These are phyloP conservation scores for Clivina fossor DNA, from an alignment of 2,888 invertebrate species.

Conservation along the genomic window DNA sequence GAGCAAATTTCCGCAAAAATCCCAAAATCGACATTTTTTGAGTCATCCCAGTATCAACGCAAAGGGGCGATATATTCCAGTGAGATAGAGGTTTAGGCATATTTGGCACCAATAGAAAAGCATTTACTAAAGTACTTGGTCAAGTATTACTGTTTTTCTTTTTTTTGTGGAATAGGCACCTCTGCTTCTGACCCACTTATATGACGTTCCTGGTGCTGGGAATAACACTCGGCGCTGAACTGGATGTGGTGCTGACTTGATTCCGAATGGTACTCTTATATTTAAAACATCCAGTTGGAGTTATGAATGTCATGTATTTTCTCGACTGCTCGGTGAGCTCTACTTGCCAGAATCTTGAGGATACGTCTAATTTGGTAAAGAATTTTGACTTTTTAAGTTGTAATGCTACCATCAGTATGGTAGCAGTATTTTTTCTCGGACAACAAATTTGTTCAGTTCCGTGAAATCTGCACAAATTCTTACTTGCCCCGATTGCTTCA, in stretches of 20 bases:
- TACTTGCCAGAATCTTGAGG: constrained; percentile 18
- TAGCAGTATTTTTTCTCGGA: constrained; percentile 15
- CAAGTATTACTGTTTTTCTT: too few species aligned
- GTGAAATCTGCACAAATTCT: constrained; percentile 44
- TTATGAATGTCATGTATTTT: constrained; percentile 17
- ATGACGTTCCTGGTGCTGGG: too few species aligned
- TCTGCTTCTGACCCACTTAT: too few species aligned
- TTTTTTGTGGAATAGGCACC: too few species aligned
- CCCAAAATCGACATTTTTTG: too few species aligned
- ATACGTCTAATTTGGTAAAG: constrained; percentile 9
- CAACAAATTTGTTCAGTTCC: constrained; percentile 38
- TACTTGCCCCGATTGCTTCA: constrained; percentile 40
- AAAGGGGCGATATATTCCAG: too few species aligned
- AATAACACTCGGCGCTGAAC: too few species aligned
- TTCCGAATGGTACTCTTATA: constrained; percentile 1
- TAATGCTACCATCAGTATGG: constrained; percentile 5
- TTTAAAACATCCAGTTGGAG: constrained; percentile 4
- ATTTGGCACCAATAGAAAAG: too few species aligned
- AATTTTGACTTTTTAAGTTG: constrained; percentile 9
- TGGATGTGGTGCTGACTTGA: constrained; percentile 3
- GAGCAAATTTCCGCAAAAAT: too few species aligned
- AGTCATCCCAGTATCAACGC: too few species aligned
- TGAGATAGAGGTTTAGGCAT: too few species aligned
- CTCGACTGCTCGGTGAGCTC: constrained; percentile 3
- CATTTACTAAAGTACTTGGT: too few species aligned